These are phyloP conservation scores for Nettapus auritus DNA, from an alignment of 2,113 vertebrate genomes.

Conservation along the genomic window DNA sequence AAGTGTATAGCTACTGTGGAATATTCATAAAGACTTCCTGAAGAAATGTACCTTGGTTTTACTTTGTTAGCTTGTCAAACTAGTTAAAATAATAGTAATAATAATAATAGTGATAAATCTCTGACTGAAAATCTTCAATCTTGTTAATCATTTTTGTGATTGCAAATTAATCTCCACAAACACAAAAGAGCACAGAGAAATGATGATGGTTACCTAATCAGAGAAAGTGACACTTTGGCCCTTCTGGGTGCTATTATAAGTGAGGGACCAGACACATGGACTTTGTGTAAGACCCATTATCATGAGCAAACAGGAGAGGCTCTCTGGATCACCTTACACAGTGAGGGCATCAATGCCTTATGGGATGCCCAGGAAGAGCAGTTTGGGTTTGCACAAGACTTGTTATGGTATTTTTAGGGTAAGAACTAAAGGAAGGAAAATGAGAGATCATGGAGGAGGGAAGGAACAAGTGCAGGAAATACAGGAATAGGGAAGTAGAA, in stretches of 20 bases:
- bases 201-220: not conserved
- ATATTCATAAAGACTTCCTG: not conserved
- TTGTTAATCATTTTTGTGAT: not conserved
- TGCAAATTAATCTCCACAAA: not conserved
- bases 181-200: not conserved
- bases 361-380: too few relatives aligned
- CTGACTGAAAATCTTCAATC: not conserved
- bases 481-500: not conserved
- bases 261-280: not conserved
- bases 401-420: not conserved
- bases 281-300: not conserved
- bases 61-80: not conserved
- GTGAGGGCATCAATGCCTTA: not conserved
- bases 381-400: not conserved
- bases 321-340: not conserved
- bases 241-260: not conserved
- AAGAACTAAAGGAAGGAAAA: not conserved
- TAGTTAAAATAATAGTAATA: not conserved
- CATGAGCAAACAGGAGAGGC: fast-evolving
- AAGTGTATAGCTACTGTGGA: not conserved
- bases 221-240: not conserved
- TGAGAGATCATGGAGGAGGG: fast-evolving
- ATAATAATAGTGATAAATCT: not conserved
- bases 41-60: not conserved
- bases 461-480: not conserved